Evolutionary conservation across 2,113 vertebrate genomes (phyloP).

Genomic region (Lepus timidus): DNA sequence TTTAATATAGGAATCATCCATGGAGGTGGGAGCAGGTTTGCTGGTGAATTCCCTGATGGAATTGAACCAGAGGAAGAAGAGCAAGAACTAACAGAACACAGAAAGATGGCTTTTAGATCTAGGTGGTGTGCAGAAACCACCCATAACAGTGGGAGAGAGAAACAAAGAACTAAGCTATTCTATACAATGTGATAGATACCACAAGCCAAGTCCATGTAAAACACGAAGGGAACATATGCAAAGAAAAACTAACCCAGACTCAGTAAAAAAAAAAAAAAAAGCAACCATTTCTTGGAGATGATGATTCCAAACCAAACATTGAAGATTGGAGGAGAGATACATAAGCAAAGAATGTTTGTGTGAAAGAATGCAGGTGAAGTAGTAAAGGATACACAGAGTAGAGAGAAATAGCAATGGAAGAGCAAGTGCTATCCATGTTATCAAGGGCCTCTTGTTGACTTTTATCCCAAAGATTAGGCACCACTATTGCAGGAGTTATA

Average conservation of each 20-base stretch:
- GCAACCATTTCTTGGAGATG: background rate
- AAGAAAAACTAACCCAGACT: background rate
- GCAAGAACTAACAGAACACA: background rate
- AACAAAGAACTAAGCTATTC: background rate
- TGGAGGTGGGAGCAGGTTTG: background rate
- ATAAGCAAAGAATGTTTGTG: no score
- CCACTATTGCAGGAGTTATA: no score
- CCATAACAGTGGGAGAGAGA: background rate
- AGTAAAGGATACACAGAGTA: no score
- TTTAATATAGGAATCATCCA: background rate
- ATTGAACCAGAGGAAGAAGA: background rate
- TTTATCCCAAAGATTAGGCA: no score
- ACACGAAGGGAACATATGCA: background rate
- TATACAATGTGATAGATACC: background rate
- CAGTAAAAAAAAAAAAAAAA: background rate
- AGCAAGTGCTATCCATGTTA: no score
- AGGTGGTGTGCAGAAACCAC: background rate
- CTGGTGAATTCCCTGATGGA: background rate
- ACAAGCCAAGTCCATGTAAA: background rate
- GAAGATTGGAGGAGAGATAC: background rate
- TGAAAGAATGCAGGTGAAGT: no score
- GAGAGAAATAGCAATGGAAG: no score
- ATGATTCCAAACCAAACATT: background rate
- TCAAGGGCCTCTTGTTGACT: no score
- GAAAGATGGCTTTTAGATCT: background rate